Conservation (phyloP, 2,888 invertebrate genomes). For the Sclerodermus sp. region DNA sequence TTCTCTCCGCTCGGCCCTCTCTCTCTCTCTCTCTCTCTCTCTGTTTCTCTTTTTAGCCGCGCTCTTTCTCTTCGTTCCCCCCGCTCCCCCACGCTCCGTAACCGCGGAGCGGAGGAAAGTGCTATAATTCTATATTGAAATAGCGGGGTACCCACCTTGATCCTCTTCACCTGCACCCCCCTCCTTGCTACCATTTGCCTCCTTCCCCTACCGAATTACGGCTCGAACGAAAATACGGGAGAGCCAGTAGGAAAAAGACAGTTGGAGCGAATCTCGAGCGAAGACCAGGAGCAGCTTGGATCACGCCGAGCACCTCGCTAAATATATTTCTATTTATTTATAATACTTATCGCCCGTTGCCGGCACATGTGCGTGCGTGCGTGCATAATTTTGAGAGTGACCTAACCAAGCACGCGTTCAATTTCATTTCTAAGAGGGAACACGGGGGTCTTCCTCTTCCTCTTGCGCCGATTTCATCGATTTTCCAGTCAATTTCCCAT, state of each 20-base stretch:
- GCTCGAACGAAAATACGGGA: neutral
- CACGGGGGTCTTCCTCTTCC: too few species aligned
- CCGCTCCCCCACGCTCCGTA: too few species aligned
- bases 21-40: too few species aligned
- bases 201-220: too few species aligned
- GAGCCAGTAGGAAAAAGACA: neutral
- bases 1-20: too few species aligned
- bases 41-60: too few species aligned
- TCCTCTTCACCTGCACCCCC: slow-evolving; percentile 4
- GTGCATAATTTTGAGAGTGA: slow-evolving; percentile 1
- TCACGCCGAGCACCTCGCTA: too few species aligned
- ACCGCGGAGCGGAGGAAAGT: neutral
- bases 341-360: neutral
- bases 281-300: neutral
- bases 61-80: too few species aligned
- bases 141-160: neutral
- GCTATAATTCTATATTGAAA: neutral
- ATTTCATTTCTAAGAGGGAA: neutral
- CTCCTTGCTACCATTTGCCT: neutral
- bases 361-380: neutral
- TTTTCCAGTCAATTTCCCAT: neutral
- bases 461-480: too few species aligned
- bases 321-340: neutral
- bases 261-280: neutral
- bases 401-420: neutral